These are phyloP conservation scores for Melanerpes aurifrons DNA, from an alignment of 2,113 vertebrate species.

Conservation along the genomic window DNA sequence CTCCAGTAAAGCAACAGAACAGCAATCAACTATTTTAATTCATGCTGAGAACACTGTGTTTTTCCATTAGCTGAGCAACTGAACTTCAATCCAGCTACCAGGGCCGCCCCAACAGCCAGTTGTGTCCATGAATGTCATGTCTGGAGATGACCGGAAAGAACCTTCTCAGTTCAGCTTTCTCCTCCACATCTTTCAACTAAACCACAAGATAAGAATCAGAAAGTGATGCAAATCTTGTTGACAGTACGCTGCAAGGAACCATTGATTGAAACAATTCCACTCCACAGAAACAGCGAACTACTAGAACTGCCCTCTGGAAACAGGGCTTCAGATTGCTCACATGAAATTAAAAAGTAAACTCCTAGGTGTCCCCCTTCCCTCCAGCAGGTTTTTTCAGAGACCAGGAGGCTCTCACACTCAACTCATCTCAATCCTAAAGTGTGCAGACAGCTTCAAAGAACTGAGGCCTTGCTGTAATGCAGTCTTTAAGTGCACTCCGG, in stretches of 20 bases:
- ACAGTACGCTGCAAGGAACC: not conserved
- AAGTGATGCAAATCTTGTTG: not conserved
- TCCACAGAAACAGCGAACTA: not conserved
- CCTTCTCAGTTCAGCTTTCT: not conserved
- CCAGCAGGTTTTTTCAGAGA: not conserved
- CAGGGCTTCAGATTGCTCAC: not conserved
- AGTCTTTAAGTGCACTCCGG: not conserved
- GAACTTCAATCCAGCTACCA: not conserved
- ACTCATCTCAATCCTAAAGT: not conserved
- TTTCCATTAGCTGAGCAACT: not conserved
- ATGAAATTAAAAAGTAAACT: not conserved
- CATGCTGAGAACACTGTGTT: not conserved
- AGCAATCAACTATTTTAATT: not conserved
- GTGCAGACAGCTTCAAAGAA: not conserved
- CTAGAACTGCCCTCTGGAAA: not conserved
- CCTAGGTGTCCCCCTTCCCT: not conserved
- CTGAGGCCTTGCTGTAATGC: not conserved
- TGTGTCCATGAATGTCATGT: not conserved
- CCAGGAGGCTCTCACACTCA: not conserved
- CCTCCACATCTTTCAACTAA: not conserved
- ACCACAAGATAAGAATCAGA: not conserved
- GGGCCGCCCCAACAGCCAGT: rapidly evolving
- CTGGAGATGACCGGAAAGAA: not conserved
- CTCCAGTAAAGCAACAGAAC: not conserved
- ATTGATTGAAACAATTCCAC: not conserved